Percentiles rank a stretch among this genome's conserved stretches.
These are phyloP conservation scores for Lasioglossum vierecki DNA, from an alignment of 2,888 invertebrate genomes.

Conservation along the genomic window DNA sequence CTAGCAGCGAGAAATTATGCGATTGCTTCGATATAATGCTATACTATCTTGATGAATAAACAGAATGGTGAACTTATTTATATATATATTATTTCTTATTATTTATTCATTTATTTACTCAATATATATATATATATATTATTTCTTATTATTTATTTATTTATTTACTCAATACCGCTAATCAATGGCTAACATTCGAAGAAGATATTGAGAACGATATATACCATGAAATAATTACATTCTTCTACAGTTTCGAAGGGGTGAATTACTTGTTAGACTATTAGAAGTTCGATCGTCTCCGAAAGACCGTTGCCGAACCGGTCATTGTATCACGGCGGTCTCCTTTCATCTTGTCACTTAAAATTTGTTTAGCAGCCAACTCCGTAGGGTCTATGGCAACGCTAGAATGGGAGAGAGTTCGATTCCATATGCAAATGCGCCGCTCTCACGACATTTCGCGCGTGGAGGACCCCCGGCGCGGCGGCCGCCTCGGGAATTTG, in stretches of 20 bases:
- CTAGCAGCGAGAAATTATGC: no score
- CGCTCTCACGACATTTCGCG: constrained; percentile 67
- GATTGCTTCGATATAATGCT: background rate
- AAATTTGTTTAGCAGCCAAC: constrained; percentile 41
- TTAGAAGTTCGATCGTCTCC: background rate
- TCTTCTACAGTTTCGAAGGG: background rate
- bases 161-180: no score
- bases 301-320: constrained; percentile 7
- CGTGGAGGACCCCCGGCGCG: constrained; percentile 64
- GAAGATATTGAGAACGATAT: background rate
- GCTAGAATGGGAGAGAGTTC: constrained; percentile 66
- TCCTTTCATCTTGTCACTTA: constrained; percentile 40
- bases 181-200: background rate
- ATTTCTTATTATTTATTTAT: no score
- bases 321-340: background rate
- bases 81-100: no score
- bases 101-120: no score
- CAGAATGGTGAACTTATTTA: no score
- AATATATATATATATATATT: no score
- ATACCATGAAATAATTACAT: background rate
- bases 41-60: background rate
- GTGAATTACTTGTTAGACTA: background rate
- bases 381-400: constrained; percentile 47
- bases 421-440: constrained; percentile 78
- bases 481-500: constrained; percentile 70